Conservation (phyloP, 2,113 vertebrate species). For the Apodemus speciosus region DNA sequence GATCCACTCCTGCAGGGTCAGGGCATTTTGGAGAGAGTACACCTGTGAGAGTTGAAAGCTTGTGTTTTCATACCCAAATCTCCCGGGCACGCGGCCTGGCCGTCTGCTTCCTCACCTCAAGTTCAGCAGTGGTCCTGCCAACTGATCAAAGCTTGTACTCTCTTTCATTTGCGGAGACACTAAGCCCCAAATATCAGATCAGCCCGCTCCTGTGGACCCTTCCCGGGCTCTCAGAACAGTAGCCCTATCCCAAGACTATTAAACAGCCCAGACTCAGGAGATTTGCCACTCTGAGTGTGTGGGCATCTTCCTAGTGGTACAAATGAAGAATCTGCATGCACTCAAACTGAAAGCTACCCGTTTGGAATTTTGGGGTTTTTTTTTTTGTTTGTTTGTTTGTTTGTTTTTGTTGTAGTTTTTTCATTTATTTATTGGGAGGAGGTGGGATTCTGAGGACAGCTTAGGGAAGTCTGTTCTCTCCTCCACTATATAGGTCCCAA, state of each 20-base stretch:
- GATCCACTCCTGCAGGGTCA: constrained; percentile 17
- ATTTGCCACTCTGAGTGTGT: background rate
- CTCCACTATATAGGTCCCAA: background rate
- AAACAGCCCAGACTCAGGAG: background rate
- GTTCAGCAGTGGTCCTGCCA: background rate
- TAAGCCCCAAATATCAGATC: background rate
- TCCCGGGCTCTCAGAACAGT: background rate
- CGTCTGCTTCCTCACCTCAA: constrained; percentile 46
- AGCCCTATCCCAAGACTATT: background rate
- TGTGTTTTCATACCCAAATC: constrained; percentile 17
- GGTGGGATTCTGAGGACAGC: background rate
- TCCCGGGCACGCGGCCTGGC: background rate
- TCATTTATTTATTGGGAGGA: background rate
- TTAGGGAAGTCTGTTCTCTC: background rate
- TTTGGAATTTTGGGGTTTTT: background rate
- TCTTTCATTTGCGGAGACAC: background rate
- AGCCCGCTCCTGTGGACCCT: background rate
- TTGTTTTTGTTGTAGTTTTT: too few species aligned
- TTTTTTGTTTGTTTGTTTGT: background rate
- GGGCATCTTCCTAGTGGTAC: background rate
- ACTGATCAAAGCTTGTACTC: background rate
- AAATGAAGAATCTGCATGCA: background rate
- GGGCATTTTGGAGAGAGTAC: constrained; percentile 52
- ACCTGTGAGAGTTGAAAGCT: constrained; percentile 43
- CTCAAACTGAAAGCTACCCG: background rate